A percentile compares a stretch with the other conserved stretches of the same genome.
phyloP scores from a whole-genome alignment of 2,113 vertebrate genomes.

The Camarhynchus parvulus region DNA sequence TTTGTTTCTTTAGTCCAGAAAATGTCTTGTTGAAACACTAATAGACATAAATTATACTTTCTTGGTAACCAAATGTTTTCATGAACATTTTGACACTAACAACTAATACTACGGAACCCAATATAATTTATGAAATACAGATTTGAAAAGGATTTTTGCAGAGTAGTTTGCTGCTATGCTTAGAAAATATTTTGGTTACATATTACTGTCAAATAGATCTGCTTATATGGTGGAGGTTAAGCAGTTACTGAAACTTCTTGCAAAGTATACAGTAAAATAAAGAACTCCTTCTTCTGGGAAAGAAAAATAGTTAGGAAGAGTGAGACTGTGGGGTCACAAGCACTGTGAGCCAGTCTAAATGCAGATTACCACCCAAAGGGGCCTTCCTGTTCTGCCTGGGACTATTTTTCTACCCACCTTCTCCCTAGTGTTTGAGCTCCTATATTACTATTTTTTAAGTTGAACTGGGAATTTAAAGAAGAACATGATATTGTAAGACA shows the following conservation, averaged over 20 bases:
- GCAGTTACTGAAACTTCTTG: constrained; percentile 9
- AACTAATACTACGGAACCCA: background rate
- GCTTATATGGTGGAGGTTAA: constrained; percentile 1
- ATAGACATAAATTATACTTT: background rate
- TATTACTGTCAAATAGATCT: background rate
- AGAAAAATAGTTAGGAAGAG: background rate
- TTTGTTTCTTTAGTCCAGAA: background rate
- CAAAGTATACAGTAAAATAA: constrained; percentile 42
- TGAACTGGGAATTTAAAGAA: background rate
- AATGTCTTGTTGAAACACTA: background rate
- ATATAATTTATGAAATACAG: background rate
- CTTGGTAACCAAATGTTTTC: background rate
- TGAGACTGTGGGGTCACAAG: background rate
- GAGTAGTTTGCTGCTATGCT: background rate
- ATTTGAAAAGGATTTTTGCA: background rate
- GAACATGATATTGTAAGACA: background rate
- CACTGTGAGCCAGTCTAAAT: background rate
- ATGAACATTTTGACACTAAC: background rate
- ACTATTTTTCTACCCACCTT: background rate
- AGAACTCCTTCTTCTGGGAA: constrained; percentile 30
- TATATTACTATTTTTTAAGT: background rate
- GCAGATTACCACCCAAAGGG: background rate
- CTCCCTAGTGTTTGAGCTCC: background rate
- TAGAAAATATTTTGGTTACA: background rate
- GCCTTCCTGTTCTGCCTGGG: background rate